Conservation (phyloP, 2,888 invertebrate genomes). For the Dolomedes plantarius region DNA sequence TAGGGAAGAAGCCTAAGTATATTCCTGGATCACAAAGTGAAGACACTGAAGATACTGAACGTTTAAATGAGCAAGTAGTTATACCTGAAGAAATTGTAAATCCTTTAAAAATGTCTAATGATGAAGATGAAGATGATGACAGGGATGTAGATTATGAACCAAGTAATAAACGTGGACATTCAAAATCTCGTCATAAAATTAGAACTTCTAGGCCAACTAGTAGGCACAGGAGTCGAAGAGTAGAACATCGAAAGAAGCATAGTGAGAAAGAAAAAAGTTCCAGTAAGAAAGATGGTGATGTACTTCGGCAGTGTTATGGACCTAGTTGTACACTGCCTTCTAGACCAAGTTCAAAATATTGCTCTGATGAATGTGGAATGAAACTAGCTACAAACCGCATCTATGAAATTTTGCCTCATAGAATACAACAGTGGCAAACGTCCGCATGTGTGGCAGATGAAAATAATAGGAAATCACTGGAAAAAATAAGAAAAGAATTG, state of each 20-base stretch:
- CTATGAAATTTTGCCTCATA: slow-evolving; percentile 86
- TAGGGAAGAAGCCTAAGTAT: slow-evolving; percentile 66
- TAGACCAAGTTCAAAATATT: slow-evolving; percentile 90
- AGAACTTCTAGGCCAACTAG: slow-evolving; percentile 29
- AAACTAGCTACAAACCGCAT: slow-evolving; percentile 84
- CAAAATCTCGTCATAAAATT: slow-evolving; percentile 39
- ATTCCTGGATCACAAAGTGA: slow-evolving; percentile 44
- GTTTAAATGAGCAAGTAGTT: background rate
- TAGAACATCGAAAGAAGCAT: slow-evolving; percentile 59
- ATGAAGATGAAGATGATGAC: slow-evolving; percentile 68
- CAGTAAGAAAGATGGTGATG: slow-evolving; percentile 74
- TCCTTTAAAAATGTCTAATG: slow-evolving; percentile 15
- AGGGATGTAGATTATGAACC: slow-evolving; percentile 59
- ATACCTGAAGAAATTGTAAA: background rate
- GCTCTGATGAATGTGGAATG: slow-evolving; percentile 93
- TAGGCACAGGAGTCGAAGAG: slow-evolving; percentile 38
- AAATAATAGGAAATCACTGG: slow-evolving; percentile 81
- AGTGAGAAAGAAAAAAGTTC: slow-evolving; percentile 68
- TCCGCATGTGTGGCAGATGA: slow-evolving; percentile 91
- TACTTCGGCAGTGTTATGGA: slow-evolving; percentile 90
- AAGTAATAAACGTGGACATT: slow-evolving; percentile 21
- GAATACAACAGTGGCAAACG: slow-evolving; percentile 95
- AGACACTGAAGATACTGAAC: slow-evolving; percentile 52
- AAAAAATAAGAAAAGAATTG: slow-evolving; percentile 79
- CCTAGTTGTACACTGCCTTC: slow-evolving; percentile 90